phyloP scores from a whole-genome alignment of 2,113 vertebrate species.

The Eptatretus burgeri region DNA sequence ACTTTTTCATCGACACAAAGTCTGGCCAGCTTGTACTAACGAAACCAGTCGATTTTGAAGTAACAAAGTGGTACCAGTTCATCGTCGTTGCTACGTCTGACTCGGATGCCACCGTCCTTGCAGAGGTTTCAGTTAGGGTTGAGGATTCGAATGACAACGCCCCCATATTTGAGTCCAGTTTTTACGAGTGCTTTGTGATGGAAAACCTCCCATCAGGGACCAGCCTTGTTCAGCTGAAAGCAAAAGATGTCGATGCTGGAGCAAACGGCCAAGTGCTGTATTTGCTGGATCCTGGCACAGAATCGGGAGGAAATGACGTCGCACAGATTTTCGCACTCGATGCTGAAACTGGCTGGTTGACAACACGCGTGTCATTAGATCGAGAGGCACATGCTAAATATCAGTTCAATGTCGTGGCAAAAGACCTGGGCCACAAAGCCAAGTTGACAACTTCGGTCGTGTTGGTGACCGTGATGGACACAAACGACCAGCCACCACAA shows the following conservation, averaged over 20 bases:
- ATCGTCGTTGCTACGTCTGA: conserved; percentile 35
- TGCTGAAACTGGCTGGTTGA: conserved; percentile 73
- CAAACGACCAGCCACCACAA: conserved; percentile 55
- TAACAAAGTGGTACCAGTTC: conserved; percentile 33
- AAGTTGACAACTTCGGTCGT: conserved; percentile 45
- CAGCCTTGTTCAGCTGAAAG: conserved; percentile 50
- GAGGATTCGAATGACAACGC: conserved; percentile 80
- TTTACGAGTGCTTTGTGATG: conserved; percentile 48
- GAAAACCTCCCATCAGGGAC: conserved; percentile 60
- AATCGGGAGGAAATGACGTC: conserved; percentile 21
- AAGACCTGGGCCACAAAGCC: conserved; percentile 44
- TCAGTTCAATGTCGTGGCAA: conserved; percentile 51
- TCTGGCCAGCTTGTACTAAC: conserved; percentile 57
- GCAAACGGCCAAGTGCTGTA: conserved; percentile 77
- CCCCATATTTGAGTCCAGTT: conserved; percentile 39
- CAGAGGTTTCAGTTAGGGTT: conserved; percentile 51
- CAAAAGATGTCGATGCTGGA: conserved; percentile 40
- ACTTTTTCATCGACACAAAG: conserved; percentile 54
- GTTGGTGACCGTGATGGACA: conserved; percentile 46
- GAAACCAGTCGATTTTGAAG: conserved; percentile 54
- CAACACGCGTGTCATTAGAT: conserved; percentile 49
- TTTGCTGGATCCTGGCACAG: conserved; percentile 20
- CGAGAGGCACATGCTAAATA: conserved; percentile 49
- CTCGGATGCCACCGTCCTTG: conserved; percentile 13
- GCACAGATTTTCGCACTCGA: conserved; percentile 40